Conservation (phyloP, 2,888 invertebrate genomes). For the Drosophila picticornis region DNA sequence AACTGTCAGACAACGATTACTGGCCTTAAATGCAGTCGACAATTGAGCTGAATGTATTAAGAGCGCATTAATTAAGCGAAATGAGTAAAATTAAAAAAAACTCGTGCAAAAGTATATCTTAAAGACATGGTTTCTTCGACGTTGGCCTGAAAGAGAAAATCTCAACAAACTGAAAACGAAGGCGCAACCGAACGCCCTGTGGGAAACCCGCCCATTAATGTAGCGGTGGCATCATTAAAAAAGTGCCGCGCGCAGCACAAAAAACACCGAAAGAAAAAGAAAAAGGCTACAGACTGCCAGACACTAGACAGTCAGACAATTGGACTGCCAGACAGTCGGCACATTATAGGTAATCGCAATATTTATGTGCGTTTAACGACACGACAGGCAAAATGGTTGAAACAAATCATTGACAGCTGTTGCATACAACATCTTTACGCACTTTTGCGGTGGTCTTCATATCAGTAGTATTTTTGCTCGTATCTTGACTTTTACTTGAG, state of each 20-base stretch:
- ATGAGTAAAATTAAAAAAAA: constrained; percentile 42
- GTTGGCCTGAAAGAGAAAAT: constrained; percentile 44
- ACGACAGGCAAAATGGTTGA: constrained; percentile 71
- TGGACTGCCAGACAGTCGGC: constrained; percentile 45
- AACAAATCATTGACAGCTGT: constrained; percentile 79
- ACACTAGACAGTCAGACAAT: constrained; percentile 37
- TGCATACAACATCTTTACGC: constrained; percentile 28
- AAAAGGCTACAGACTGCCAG: constrained; percentile 28
- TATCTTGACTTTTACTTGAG: constrained; percentile 33
- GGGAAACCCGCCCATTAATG: constrained; percentile 31
- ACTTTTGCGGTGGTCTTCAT: constrained; percentile 47
- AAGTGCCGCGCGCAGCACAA: constrained; percentile 55
- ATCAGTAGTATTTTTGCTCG: constrained; percentile 32
- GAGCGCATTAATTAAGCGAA: constrained; percentile 46
- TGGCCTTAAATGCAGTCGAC: constrained; percentile 58
- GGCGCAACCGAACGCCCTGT: constrained; percentile 19
- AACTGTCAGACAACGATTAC: constrained; percentile 56
- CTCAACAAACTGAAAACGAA: constrained; percentile 35
- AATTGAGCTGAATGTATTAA: constrained; percentile 55
- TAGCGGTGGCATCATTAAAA: constrained; percentile 50
- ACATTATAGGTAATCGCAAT: constrained; percentile 80
- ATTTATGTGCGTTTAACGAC: constrained; percentile 79
- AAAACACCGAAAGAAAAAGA: constrained; percentile 18
- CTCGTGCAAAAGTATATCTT: constrained; percentile 34
- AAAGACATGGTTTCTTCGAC: constrained; percentile 31